Conservation (phyloP, 2,113 vertebrate species). For the Alosa alosa region DNA sequence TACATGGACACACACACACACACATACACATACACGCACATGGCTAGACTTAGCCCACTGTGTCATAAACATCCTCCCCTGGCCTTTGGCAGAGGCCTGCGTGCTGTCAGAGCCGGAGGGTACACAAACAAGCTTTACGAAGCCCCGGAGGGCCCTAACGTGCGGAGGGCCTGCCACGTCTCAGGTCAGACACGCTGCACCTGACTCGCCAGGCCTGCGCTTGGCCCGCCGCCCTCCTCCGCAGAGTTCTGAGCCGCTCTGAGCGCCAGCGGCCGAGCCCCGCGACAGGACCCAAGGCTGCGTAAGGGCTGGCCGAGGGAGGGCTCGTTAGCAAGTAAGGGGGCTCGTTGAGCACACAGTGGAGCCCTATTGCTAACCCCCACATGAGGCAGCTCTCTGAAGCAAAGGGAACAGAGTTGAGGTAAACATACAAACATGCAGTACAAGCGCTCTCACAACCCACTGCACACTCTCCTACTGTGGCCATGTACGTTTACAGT, state of each 20-base stretch:
- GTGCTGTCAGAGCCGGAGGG: constrained; percentile 39
- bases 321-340: no score
- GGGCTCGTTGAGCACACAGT: no score
- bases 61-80: constrained; percentile 44
- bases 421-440: background rate
- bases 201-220: constrained; percentile 30
- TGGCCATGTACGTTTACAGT: background rate
- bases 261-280: background rate
- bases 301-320: constrained; percentile 25
- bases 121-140: constrained; percentile 57
- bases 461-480: background rate
- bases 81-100: constrained; percentile 31
- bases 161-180: background rate
- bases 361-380: background rate
- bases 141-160: constrained; percentile 32
- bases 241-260: constrained; percentile 41
- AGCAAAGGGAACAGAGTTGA: background rate
- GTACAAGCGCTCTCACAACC: background rate
- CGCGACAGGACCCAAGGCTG: constrained; percentile 6
- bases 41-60: constrained; percentile 34
- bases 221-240: constrained; percentile 11
- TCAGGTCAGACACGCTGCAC: constrained; percentile 30
- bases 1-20: background rate
- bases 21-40: constrained; percentile 14
- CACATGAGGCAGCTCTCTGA: background rate